These are phyloP conservation scores for Hycleus phaleratus DNA, from an alignment of 1,140 invertebrate species.

Conservation along the genomic window DNA sequence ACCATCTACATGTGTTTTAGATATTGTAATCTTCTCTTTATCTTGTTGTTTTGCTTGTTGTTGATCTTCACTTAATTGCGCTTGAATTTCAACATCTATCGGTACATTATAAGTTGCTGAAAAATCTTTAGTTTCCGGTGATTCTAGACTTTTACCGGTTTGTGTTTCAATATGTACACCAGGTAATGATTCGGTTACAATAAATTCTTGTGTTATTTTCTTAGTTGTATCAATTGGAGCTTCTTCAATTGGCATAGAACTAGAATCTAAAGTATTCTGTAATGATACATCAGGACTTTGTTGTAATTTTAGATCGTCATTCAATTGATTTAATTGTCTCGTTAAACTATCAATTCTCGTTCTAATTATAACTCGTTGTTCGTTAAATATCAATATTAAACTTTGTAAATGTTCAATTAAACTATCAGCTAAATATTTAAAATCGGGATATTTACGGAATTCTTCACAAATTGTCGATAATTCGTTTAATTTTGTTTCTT, in stretches of 20 bases:
- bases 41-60: constrained; percentile 17
- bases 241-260: constrained; percentile 54
- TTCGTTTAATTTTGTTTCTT: constrained; percentile 50
- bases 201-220: constrained; percentile 24
- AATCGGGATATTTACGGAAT: constrained; percentile 43
- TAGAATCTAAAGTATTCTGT: constrained; percentile 53
- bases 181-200: constrained; percentile 22
- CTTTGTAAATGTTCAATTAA: constrained; percentile 48
- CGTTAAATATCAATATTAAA: constrained; percentile 47
- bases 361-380: constrained; percentile 49
- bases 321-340: constrained; percentile 36
- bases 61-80: constrained; percentile 38
- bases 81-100: constrained; percentile 53
- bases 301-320: constrained; percentile 14
- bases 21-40: constrained; percentile 63
- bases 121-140: constrained; percentile 40
- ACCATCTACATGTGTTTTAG: constrained; percentile 56
- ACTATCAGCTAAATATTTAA: constrained; percentile 45
- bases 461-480: constrained; percentile 48
- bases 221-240: constrained; percentile 23
- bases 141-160: constrained; percentile 48
- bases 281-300: constrained; percentile 36
- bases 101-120: constrained; percentile 46
- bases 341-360: constrained; percentile 49
- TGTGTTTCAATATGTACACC: constrained; percentile 46